Evolutionary conservation across 2,113 vertebrate genomes (phyloP).

Genomic region (Octodon degus): DNA sequence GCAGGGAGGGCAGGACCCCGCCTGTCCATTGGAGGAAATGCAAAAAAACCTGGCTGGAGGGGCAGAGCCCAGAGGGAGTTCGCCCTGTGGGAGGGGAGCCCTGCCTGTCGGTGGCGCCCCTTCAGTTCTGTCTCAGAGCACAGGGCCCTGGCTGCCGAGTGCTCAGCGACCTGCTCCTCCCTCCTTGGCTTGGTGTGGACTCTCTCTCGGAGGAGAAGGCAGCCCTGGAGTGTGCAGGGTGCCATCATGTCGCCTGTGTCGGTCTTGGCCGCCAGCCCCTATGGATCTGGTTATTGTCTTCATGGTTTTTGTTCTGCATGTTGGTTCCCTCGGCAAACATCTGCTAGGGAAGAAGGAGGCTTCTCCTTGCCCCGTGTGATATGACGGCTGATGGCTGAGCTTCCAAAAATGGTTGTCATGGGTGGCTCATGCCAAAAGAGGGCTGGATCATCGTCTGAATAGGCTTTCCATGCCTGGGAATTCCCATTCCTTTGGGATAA

Average conservation of each 20-base stretch:
- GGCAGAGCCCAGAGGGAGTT: not conserved
- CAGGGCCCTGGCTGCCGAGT: not conserved
- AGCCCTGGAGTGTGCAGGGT: rapidly evolving
- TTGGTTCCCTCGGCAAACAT: not conserved
- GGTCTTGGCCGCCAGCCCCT: not conserved
- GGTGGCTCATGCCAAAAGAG: not conserved
- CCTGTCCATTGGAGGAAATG: rapidly evolving
- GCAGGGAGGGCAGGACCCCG: not conserved
- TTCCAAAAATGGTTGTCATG: conserved; percentile 1
- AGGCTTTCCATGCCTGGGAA: not conserved
- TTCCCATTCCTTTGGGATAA: not conserved
- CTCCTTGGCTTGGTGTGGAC: not conserved
- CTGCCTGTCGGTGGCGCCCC: rapidly evolving
- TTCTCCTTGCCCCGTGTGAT: not conserved
- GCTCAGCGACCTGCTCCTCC: not conserved
- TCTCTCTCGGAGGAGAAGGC: not conserved
- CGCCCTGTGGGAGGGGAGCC: not conserved
- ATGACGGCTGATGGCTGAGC: not conserved
- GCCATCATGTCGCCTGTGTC: not conserved
- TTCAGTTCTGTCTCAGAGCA: not conserved
- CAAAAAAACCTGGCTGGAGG: not conserved
- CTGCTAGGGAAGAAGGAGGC: not conserved
- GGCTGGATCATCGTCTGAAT: not conserved
- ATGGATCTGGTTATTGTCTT: not conserved
- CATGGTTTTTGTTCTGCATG: not conserved